Conservation (phyloP, 1,140 invertebrate species). For the Zophobas atratus region DNA sequence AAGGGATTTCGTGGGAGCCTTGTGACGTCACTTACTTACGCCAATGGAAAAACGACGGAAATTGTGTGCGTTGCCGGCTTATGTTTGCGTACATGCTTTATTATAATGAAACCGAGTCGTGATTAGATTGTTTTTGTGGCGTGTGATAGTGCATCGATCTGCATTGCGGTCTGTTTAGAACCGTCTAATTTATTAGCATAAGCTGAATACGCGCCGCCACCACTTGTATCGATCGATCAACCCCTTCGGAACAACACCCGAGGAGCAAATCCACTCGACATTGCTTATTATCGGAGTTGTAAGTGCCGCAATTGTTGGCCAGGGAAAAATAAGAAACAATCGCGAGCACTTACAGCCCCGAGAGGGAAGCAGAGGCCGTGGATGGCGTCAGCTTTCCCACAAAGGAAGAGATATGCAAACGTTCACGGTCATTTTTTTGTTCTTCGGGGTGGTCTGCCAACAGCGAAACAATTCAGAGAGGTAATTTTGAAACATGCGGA, state of each 20-base stretch:
- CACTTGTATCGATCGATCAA: slow-evolving; percentile 65
- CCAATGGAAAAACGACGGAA: background rate
- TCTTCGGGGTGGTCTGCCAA: background rate
- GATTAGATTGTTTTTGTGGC: slow-evolving; percentile 60
- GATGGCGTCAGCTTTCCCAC: slow-evolving; percentile 7
- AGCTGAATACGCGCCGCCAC: slow-evolving; percentile 67
- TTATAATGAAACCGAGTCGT: slow-evolving; percentile 57
- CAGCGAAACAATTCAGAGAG: slow-evolving; percentile 18
- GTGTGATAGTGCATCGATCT: slow-evolving; percentile 65
- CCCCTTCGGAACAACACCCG: slow-evolving; percentile 41
- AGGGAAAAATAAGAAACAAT: slow-evolving; percentile 22
- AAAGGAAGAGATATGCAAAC: background rate
- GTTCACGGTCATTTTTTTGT: too few relatives aligned
- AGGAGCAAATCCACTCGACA: slow-evolving; percentile 31
- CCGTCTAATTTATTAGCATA: slow-evolving; percentile 69
- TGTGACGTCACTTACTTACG: background rate
- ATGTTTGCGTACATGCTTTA: slow-evolving; percentile 50
- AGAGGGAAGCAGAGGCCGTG: slow-evolving; percentile 1
- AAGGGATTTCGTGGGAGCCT: background rate
- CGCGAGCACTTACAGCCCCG: background rate
- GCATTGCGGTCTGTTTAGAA: slow-evolving; percentile 68
- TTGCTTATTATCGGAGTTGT: slow-evolving; percentile 19
- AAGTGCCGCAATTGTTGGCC: slow-evolving; percentile 9
- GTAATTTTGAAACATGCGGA: slow-evolving; percentile 24
- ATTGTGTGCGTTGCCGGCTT: slow-evolving; percentile 16